Conservation (phyloP, 2,113 vertebrate species). For the Emydocephalus ijimae region DNA sequence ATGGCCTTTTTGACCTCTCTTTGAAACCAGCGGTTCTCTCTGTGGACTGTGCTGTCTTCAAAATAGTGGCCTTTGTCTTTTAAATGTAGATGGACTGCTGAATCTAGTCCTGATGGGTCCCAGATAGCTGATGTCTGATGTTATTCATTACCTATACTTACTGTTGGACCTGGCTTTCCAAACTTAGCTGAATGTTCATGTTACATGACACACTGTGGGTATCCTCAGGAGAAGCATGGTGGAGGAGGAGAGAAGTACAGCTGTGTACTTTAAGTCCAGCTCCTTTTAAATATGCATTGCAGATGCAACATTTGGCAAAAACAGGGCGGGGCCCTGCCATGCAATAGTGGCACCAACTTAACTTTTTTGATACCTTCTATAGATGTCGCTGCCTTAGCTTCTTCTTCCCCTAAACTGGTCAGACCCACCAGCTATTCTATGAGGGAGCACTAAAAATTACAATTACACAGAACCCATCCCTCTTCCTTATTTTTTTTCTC, state of each 20-base stretch:
- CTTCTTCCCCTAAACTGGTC: neutral
- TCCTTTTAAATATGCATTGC: neutral
- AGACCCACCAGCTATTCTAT: neutral
- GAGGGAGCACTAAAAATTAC: neutral
- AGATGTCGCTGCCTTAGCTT: neutral
- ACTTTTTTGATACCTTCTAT: neutral
- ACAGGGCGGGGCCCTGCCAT: neutral
- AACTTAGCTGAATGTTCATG: neutral
- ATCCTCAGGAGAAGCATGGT: neutral
- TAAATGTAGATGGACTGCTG: no score
- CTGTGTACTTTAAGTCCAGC: neutral
- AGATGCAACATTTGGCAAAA: neutral
- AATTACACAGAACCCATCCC: neutral
- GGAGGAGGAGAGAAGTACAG: neutral
- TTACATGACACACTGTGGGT: neutral
- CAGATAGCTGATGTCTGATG: neutral
- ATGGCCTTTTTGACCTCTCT: no score
- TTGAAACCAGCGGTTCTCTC: no score
- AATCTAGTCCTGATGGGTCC: no score
- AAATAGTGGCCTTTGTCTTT: no score
- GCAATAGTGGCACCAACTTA: neutral
- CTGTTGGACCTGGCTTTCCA: neutral
- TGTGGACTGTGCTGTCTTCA: no score
- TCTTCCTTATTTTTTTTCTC: neutral
- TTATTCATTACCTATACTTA: neutral